phyloP scores from a whole-genome alignment of 2,797 vertebrate genomes.

The Cephalopachus bancanus region DNA sequence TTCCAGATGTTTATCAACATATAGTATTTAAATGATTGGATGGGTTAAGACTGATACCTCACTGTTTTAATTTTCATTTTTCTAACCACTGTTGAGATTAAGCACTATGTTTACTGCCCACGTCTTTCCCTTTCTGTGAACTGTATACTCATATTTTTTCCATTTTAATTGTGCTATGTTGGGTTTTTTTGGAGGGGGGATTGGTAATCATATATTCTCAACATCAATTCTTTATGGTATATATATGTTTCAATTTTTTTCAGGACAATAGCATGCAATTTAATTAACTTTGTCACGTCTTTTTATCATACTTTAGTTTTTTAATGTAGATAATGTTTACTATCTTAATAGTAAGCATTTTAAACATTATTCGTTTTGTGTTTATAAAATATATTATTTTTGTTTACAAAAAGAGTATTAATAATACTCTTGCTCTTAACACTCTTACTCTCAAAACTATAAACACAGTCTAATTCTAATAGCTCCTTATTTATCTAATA shows the following conservation, averaged over 20 bases:
- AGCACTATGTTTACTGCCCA: neutral
- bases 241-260: neutral
- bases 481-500: neutral
- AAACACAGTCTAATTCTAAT: neutral
- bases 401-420: no score
- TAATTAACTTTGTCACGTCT: neutral
- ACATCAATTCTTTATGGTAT: neutral
- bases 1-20: neutral
- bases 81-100: neutral
- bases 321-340: neutral
- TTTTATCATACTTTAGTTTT: neutral
- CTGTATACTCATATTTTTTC: neutral
- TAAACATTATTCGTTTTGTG: neutral
- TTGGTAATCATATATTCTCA: neutral
- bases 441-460: neutral
- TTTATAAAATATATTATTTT: neutral
- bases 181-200: neutral
- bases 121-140: neutral
- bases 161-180: neutral
- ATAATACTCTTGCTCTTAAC: neutral
- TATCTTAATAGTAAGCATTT: neutral
- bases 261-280: neutral
- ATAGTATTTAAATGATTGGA: neutral
- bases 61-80: conserved; percentile 6
- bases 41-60: neutral